phyloP scores from a whole-genome alignment of 2,797 vertebrate genomes.

The Hirundo rustica region DNA sequence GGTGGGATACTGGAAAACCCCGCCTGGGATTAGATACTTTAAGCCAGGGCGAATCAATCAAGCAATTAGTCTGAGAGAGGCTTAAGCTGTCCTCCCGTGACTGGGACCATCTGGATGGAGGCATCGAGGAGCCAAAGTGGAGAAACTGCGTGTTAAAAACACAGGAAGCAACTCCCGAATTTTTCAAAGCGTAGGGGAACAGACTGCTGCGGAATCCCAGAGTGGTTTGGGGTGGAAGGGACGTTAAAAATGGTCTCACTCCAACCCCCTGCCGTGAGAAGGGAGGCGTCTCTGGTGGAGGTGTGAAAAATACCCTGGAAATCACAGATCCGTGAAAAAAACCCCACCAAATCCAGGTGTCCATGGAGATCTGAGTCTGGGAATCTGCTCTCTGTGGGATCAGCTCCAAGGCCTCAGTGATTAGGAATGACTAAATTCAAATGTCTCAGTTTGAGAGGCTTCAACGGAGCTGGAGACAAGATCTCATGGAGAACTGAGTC shows the following conservation, averaged over 20 bases:
- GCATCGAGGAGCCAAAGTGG: not conserved
- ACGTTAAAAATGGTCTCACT: not conserved
- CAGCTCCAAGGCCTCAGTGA: not conserved
- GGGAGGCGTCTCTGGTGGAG: not conserved
- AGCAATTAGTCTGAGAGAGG: not conserved
- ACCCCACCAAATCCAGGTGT: too few species aligned
- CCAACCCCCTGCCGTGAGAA: not conserved
- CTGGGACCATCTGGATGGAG: not conserved
- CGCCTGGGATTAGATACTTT: not conserved
- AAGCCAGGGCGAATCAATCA: not conserved
- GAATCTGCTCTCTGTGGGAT: not conserved
- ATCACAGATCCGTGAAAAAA: not conserved
- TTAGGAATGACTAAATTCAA: not conserved
- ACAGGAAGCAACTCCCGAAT: accelerated
- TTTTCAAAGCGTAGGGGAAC: accelerated
- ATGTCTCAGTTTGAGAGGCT: not conserved
- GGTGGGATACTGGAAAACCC: constrained; percentile 23
- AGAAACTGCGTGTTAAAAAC: not conserved
- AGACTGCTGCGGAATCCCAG: not conserved
- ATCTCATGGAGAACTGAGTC: too few species aligned
- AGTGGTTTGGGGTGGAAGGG: not conserved
- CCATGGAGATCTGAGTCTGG: accelerated
- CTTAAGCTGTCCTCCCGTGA: not conserved
- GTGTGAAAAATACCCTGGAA: not conserved
- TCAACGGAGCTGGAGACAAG: not conserved